A percentile compares a stretch with the other conserved stretches of the same genome.
Evolutionary conservation across 2,888 invertebrate genomes (phyloP).

Genomic region (Platerodrilus igneus): DNA sequence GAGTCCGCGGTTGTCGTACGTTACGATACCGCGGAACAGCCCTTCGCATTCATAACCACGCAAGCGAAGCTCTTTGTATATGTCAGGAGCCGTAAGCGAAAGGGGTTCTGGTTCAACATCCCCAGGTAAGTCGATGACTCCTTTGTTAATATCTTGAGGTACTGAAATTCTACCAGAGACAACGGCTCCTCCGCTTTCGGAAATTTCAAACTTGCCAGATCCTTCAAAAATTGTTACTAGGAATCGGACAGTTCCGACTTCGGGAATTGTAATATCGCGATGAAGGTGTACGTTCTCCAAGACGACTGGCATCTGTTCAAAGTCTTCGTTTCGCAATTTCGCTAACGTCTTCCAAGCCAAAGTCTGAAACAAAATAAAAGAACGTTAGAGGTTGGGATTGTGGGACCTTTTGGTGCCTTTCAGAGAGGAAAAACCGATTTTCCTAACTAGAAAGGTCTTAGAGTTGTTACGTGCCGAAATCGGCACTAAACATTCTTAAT

Average conservation of each 20-base stretch:
- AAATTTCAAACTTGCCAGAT: slow-evolving; percentile 82
- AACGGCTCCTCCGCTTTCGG: slow-evolving; percentile 78
- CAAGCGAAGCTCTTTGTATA: slow-evolving; percentile 82
- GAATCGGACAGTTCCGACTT: slow-evolving; percentile 75
- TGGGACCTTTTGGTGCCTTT: too few species aligned
- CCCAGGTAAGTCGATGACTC: slow-evolving; percentile 55
- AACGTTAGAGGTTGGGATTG: too few species aligned
- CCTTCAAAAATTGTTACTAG: slow-evolving; percentile 79
- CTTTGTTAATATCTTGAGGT: slow-evolving; percentile 60
- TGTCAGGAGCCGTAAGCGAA: slow-evolving; percentile 60
- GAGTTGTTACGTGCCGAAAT: too few species aligned
- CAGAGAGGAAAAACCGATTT: too few species aligned
- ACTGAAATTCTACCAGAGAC: slow-evolving; percentile 73
- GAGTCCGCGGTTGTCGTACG: slow-evolving; percentile 66
- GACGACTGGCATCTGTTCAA: slow-evolving; percentile 75
- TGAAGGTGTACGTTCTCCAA: slow-evolving; percentile 89
- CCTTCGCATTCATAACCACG: slow-evolving; percentile 85
- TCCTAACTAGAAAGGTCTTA: too few species aligned
- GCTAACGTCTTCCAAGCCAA: slow-evolving; percentile 85
- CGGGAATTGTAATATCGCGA: slow-evolving; percentile 89
- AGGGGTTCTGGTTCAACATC: slow-evolving; percentile 49
- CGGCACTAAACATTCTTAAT: too few species aligned
- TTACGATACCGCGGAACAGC: slow-evolving; percentile 73
- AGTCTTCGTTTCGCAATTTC: slow-evolving; percentile 68
- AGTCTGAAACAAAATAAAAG: slow-evolving; percentile 48